phyloP scores from a whole-genome alignment of 2,113 vertebrate species.

The Anhinga rufa region DNA sequence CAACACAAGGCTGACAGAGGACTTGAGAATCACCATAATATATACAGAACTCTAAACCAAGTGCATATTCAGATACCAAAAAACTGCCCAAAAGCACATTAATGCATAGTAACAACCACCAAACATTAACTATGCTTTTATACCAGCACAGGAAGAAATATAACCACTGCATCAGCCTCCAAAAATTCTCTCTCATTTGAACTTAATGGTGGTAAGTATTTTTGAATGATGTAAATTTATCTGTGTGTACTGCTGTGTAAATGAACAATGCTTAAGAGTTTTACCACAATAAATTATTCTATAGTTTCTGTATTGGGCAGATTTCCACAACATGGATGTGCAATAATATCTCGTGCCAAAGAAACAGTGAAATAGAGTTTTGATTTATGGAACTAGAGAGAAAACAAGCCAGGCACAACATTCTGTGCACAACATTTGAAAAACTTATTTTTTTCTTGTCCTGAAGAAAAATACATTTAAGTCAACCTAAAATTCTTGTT shows the following conservation, averaged over 20 bases:
- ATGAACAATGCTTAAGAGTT: neutral
- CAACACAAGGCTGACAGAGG: neutral
- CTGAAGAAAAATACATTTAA: neutral
- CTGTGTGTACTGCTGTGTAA: neutral
- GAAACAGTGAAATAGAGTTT: neutral
- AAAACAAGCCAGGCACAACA: neutral
- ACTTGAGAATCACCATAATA: neutral
- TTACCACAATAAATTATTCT: neutral
- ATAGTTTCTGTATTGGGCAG: neutral
- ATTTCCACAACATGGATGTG: neutral
- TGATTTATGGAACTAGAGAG: neutral
- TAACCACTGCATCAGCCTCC: neutral
- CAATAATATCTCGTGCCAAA: neutral
- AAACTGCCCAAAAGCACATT: neutral
- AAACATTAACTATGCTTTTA: neutral
- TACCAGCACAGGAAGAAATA: neutral
- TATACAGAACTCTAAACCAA: neutral
- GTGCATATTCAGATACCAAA: neutral
- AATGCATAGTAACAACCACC: neutral
- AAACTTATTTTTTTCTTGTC: neutral
- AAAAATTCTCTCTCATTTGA: neutral
- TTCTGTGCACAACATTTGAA: neutral
- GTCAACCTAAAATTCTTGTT: neutral
- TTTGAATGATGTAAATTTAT: neutral
- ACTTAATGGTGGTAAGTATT: neutral